phyloP scores from a whole-genome alignment of 2,113 vertebrate species.

The Elachura formosa region DNA sequence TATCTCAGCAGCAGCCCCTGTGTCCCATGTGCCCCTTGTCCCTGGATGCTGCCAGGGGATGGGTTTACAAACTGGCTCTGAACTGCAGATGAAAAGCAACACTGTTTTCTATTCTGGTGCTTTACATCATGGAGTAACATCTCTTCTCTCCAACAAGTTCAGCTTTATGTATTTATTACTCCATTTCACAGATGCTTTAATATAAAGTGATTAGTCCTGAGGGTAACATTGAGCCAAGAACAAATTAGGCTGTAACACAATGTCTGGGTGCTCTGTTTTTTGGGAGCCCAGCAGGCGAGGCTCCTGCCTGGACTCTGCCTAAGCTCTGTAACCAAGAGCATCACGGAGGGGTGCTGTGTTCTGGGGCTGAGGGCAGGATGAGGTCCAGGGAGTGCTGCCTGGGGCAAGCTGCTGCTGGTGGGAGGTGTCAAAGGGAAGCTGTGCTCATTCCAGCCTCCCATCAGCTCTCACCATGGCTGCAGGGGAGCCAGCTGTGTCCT shows the following conservation, averaged over 20 bases:
- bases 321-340: not conserved
- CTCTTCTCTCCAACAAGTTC: not conserved
- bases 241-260: not conserved
- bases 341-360: fast-evolving
- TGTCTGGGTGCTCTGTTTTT: not conserved
- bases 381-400: fast-evolving
- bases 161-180: not conserved
- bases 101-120: not conserved
- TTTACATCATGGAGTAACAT: not conserved
- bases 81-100: not conserved
- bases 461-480: not conserved
- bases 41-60: not conserved
- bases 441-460: fast-evolving
- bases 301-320: not conserved
- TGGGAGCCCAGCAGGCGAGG: not conserved
- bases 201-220: not conserved
- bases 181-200: not conserved
- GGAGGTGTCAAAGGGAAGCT: not conserved
- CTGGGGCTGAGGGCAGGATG: not conserved
- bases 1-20: fast-evolving
- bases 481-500: not conserved
- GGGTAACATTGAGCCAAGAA: not conserved
- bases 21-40: fast-evolving
- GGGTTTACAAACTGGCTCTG: not conserved
- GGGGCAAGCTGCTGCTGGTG: not conserved